Base-by-base conservation (phyloP, 2,113 vertebrate genomes). In the human (Homo sapiens) region DNA sequence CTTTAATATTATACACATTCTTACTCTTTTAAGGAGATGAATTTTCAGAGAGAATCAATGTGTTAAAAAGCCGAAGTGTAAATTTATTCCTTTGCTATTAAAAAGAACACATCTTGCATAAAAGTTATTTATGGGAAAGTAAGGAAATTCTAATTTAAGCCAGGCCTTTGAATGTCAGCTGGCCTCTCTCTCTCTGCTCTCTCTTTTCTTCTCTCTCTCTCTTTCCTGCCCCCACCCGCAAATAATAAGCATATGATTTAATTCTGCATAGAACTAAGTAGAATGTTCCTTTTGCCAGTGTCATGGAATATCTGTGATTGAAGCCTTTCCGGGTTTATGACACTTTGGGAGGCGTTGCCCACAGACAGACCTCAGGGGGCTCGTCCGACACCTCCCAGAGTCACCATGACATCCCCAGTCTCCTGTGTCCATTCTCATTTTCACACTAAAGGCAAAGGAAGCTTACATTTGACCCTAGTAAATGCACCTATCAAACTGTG, bases 351-450 rank as follows among this genome's bases (percentile, higher is more conserved):
- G 25, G 7, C 11, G 1, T 14, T 1, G 2, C 30, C 59, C 10
- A 0, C 9, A 14, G 13, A 3, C 32, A 8, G 23, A 25, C 59
- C 61, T 27, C 22, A 0, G 3, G 17, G 8, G 30, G 16, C 27
- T 3, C 0, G 0, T 11, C 1, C n/a, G 16, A n/a, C 55, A 1
- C 8, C 61, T 7, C 52, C 12, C 50, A 2, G 17, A 5, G 8
- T 32, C n/a, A 0, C 35, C 0, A 1, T 3, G 25, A 45, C 5
- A 7, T 0, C 6, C 70, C 2, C 9, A 3, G 30, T 2, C n/a
- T 66, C 73, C 55, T 11, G 22, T 6, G 40, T 3, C 27, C n/a
- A 22, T 61, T 7, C 9, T 75, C 1, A 0, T 10, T 23, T 61
- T 32, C 83, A 35, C 43, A 3, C 8, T 1, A 27, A 27, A 45